Percentiles rank a stretch among this genome's conserved stretches.
phyloP scores from a whole-genome alignment of 2,113 vertebrate genomes.

The Callipepla squamata region DNA sequence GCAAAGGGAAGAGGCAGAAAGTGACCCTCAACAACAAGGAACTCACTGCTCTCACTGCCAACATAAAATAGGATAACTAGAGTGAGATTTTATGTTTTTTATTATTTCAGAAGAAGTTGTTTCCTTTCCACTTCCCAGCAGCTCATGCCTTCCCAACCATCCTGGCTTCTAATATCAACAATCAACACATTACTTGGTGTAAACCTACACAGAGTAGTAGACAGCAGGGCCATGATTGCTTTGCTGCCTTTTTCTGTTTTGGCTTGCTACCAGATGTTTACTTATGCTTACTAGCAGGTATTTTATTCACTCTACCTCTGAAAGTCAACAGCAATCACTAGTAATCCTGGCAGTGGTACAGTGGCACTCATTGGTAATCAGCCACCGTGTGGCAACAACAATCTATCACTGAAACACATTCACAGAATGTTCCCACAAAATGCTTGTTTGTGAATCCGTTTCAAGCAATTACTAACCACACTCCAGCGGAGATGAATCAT shows the following conservation, averaged over 20 bases:
- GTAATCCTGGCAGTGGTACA: neutral
- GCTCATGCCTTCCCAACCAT: neutral
- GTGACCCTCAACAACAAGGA: fast-evolving
- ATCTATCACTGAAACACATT: neutral
- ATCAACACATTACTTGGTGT: neutral
- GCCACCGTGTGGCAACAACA: neutral
- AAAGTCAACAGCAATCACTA: neutral
- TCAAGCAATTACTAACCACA: neutral
- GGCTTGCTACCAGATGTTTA: neutral
- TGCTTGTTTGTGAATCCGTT: neutral
- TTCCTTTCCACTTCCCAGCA: neutral
- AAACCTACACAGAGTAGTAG: neutral
- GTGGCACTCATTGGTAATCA: neutral
- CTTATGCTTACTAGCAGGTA: neutral
- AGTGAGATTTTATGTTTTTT: neutral
- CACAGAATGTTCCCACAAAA: neutral
- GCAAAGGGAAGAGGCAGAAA: neutral
- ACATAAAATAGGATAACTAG: neutral
- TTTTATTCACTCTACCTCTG: neutral
- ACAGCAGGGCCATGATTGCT: neutral
- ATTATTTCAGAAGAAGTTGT: too few relatives aligned
- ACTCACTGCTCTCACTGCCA: neutral
- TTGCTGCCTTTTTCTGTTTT: neutral
- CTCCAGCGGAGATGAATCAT: neutral
- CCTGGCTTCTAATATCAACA: neutral